These are phyloP conservation scores for Ethmia dodecea DNA, from an alignment of 2,888 invertebrate genomes.

Conservation along the genomic window DNA sequence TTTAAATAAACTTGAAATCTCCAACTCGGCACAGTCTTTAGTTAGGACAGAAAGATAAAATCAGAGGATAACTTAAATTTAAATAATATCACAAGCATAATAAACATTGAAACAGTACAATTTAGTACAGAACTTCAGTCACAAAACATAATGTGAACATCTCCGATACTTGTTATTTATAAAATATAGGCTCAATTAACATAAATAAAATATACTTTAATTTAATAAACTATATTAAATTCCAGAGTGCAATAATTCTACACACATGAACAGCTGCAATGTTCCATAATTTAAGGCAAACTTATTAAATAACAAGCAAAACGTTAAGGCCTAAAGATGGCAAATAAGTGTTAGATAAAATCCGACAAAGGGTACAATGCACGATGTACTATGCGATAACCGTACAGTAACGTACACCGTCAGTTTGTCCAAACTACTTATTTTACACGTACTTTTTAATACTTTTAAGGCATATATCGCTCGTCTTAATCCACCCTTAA, in stretches of 20 bases:
- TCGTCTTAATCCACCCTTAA: slow-evolving; percentile 58
- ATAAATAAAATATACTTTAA: slow-evolving; percentile 13
- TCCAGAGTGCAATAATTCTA: slow-evolving; percentile 42
- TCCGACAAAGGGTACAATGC: slow-evolving; percentile 65
- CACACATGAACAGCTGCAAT: too few relatives aligned
- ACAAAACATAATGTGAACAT: slow-evolving; percentile 13
- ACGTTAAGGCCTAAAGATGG: slow-evolving; percentile 32
- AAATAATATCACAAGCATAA: slow-evolving; percentile 72
- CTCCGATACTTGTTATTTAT: neutral
- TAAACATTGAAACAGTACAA: slow-evolving; percentile 40
- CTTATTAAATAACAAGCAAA: slow-evolving; percentile 32
- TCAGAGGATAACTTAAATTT: slow-evolving; percentile 62
- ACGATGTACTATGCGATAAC: slow-evolving; percentile 68
- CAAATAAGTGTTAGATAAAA: slow-evolving; percentile 37
- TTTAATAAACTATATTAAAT: slow-evolving; percentile 36
- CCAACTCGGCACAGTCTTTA: slow-evolving; percentile 69
- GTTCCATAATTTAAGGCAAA: slow-evolving; percentile 10
- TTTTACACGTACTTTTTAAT: slow-evolving; percentile 69
- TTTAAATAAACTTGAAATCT: slow-evolving; percentile 48
- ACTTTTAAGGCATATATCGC: slow-evolving; percentile 68
- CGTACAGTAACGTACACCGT: slow-evolving; percentile 72
- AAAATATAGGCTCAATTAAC: neutral
- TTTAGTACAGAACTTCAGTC: slow-evolving; percentile 31
- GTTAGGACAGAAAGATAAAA: slow-evolving; percentile 67
- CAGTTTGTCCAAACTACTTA: slow-evolving; percentile 59